Conservation (phyloP, 2,113 vertebrate species). For the Dipodomys spectabilis region DNA sequence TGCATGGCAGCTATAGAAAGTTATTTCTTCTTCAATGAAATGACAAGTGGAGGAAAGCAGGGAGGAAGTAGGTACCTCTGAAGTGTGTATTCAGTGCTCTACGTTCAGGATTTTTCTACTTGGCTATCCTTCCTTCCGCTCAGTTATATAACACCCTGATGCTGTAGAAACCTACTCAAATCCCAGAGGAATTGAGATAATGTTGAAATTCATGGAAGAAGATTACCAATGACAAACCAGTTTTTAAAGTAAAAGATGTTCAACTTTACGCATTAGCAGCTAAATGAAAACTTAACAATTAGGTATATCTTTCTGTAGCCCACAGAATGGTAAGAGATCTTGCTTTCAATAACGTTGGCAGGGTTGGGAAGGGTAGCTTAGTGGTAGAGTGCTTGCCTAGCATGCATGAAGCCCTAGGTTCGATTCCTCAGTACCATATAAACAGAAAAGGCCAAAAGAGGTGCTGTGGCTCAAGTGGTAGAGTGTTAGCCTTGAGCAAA, state of each 20-base stretch:
- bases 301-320: not conserved
- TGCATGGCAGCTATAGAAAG: not conserved
- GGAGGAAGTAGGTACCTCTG: not conserved
- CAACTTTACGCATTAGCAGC: not conserved
- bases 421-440: too few relatives aligned
- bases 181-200: not conserved
- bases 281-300: not conserved
- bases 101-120: not conserved
- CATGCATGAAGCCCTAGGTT: too few relatives aligned
- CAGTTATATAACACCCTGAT: not conserved
- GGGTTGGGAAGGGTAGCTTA: too few relatives aligned
- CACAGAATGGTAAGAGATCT: not conserved
- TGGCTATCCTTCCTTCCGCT: not conserved
- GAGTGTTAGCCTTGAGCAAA: too few relatives aligned
- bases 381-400: too few relatives aligned
- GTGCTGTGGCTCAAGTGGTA: too few relatives aligned
- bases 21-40: not conserved
- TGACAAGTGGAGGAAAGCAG: not conserved
- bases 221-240: not conserved
- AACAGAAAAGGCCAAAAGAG: too few relatives aligned
- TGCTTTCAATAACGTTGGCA: constrained; percentile 4
- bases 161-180: not conserved
- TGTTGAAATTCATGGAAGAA: not conserved
- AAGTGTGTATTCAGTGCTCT: not conserved
- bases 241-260: not conserved